A percentile compares a stretch with the other conserved stretches of the same genome.
Evolutionary conservation across 2,888 invertebrate genomes (phyloP).

Genomic region (Cactoblastis cactorum): DNA sequence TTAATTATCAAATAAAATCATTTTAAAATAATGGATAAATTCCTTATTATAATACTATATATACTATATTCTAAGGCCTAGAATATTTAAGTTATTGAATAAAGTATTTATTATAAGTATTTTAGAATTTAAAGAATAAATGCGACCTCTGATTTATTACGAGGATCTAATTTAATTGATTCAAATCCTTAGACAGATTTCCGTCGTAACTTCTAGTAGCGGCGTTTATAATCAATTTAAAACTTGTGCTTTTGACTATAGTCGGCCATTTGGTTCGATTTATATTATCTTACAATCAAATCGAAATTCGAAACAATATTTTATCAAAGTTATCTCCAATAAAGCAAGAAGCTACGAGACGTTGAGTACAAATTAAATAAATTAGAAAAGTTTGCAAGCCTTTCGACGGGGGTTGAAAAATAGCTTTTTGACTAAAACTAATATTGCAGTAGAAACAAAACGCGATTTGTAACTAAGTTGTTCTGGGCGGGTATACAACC

Average conservation of each 20-base stretch:
- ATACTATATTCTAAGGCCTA: too few species aligned
- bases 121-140: too few species aligned
- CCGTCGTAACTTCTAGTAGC: background rate
- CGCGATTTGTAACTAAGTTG: constrained; percentile 75
- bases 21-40: too few species aligned
- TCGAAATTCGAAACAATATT: constrained; percentile 42
- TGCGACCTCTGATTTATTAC: background rate
- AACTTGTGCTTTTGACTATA: background rate
- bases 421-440: constrained; percentile 77
- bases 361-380: constrained; percentile 68
- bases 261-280: constrained; percentile 18
- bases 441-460: constrained; percentile 74
- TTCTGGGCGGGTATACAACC: constrained; percentile 64
- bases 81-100: too few species aligned
- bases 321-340: constrained; percentile 51
- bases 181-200: background rate
- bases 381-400: constrained; percentile 75
- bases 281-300: constrained; percentile 51
- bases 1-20: too few species aligned
- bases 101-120: too few species aligned
- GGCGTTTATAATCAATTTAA: background rate
- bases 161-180: background rate
- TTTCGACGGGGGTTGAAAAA: constrained; percentile 72
- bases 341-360: constrained; percentile 43
- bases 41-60: too few species aligned